A percentile compares a stretch with the other conserved stretches of the same genome.
phyloP scores from a whole-genome alignment of 2,797 vertebrate genomes.

The Cossypha polioptera region DNA sequence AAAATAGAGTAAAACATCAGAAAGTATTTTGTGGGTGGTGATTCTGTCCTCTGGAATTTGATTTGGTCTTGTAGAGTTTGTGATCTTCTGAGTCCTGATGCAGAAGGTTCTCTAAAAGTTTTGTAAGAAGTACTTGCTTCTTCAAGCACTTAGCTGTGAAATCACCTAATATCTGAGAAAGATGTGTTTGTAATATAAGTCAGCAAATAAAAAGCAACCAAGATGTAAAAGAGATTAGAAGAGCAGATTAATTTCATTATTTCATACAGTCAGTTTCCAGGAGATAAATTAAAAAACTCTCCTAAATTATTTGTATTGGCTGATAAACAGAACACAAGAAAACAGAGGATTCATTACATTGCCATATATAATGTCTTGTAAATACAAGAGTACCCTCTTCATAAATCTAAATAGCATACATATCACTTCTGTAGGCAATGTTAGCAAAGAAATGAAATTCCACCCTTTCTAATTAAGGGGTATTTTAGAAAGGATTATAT shows the following conservation, averaged over 20 bases:
- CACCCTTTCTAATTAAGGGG: not conserved
- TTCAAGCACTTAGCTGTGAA: slow-evolving; percentile 12
- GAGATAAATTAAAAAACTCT: not conserved
- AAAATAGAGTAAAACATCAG: not conserved
- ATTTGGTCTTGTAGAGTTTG: not conserved
- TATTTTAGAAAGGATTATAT: not conserved
- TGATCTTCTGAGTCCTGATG: not conserved
- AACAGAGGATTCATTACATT: not conserved
- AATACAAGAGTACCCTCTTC: not conserved
- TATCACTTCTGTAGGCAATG: not conserved
- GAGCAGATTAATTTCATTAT: not conserved
- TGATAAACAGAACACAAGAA: not conserved
- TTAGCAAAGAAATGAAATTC: not conserved
- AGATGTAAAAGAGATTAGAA: slow-evolving; percentile 52
- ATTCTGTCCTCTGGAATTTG: not conserved
- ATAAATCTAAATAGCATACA: not conserved
- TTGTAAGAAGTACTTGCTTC: not conserved
- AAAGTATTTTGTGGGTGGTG: not conserved
- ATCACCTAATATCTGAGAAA: slow-evolving; percentile 13
- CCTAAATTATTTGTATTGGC: not conserved
- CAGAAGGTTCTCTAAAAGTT: not conserved
- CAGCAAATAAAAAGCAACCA: slow-evolving; percentile 38
- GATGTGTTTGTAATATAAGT: not conserved
- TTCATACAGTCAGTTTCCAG: not conserved
- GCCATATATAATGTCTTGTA: not conserved